Percentiles rank a stretch among this genome's conserved stretches.
Evolutionary conservation across 2,797 vertebrate species (phyloP).

Genomic region (Adelosebastes latens): DNA sequence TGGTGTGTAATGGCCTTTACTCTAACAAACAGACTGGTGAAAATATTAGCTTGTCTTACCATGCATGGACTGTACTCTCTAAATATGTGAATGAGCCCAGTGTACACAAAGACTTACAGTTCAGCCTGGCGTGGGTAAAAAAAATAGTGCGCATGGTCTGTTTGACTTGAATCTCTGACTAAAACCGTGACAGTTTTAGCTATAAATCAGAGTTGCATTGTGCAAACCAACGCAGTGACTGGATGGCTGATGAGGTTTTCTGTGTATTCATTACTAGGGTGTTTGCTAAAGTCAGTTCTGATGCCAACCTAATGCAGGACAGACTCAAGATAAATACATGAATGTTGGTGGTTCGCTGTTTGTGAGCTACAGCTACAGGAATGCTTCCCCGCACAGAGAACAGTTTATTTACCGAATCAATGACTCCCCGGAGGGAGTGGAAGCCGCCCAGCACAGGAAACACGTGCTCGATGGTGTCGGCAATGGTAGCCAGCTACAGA

Average conservation of each 20-base stretch:
- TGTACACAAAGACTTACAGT: constrained; percentile 35
- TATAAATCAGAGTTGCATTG: neutral
- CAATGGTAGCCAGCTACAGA: constrained; percentile 89
- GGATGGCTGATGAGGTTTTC: neutral
- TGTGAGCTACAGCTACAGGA: neutral
- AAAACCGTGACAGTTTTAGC: neutral
- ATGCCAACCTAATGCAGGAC: neutral
- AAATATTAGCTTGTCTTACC: neutral
- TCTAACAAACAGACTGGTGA: neutral
- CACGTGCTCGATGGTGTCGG: constrained; percentile 91
- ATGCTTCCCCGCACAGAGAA: neutral
- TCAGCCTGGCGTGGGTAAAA: neutral
- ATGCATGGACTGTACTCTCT: neutral
- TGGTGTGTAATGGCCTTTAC: neutral
- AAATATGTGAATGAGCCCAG: constrained; percentile 3
- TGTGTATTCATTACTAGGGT: neutral
- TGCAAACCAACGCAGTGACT: neutral
- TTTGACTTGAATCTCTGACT: neutral
- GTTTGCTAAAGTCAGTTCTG: neutral
- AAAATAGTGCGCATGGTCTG: neutral
- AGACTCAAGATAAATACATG: neutral
- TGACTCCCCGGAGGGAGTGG: constrained; percentile 88
- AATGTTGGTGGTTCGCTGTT: neutral
- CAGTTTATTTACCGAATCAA: constrained; percentile 87
- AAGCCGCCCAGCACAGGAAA: constrained; percentile 93